Conservation (phyloP, 2,888 invertebrate species). For the Clostera curtula region DNA sequence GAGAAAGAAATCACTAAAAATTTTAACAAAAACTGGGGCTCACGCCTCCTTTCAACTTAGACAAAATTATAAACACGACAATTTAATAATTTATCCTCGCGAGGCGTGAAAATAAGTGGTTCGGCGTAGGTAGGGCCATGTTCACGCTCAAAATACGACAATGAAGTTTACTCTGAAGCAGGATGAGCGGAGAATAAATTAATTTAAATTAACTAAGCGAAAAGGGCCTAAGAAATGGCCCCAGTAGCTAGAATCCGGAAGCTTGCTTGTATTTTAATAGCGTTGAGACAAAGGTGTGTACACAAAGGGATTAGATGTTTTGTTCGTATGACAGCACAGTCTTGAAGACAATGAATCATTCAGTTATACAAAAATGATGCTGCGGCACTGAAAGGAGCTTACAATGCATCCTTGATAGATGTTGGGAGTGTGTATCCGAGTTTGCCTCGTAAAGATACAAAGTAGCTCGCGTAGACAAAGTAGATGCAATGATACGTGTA, state of each 20-base stretch:
- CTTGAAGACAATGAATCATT: constrained; percentile 29
- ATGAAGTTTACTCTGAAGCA: constrained; percentile 40
- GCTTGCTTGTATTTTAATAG: constrained; percentile 55
- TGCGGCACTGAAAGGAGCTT: constrained; percentile 11
- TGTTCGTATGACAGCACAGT: constrained; percentile 34
- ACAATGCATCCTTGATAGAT: constrained; percentile 9
- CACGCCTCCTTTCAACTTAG: no score
- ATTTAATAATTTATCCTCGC: constrained; percentile 4
- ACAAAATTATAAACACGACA: not conserved
- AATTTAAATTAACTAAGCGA: constrained; percentile 65
- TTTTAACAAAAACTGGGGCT: no score
- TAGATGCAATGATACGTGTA: no score
- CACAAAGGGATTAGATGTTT: constrained; percentile 54
- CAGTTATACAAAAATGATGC: constrained; percentile 23
- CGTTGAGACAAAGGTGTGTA: constrained; percentile 54
- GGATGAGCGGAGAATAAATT: constrained; percentile 56
- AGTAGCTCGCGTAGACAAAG: no score
- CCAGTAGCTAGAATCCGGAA: constrained; percentile 49
- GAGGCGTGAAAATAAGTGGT: constrained; percentile 18
- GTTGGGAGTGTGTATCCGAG: no score
- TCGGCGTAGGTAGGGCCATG: constrained; percentile 22
- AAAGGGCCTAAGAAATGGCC: constrained; percentile 59
- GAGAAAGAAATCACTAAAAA: no score
- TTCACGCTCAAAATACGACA: constrained; percentile 35
- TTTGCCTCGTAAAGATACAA: no score